Evolutionary conservation across 1,140 invertebrate genomes (phyloP), one percentile per base, ranked within the genome.

Genomic region (Linepithema humile): DNA sequence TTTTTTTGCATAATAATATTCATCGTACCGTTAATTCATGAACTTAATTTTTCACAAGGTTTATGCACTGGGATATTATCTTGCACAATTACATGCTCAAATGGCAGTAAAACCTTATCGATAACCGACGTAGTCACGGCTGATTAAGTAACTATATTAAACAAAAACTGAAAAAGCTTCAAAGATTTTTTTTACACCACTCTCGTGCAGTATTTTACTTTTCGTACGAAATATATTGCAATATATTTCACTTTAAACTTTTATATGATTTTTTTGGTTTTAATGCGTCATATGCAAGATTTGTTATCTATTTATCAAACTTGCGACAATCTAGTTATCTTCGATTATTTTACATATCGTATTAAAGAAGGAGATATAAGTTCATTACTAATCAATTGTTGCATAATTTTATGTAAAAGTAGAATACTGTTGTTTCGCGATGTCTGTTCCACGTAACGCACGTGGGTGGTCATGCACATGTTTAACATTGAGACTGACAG

Each of bases 401-500:
- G 15, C 32, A 53, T 17, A 26, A 53, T 32, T 35, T 35, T 80
- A 53, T 48, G 62, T 53, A 85, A 64, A 32, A 38, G 48, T 57
- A 17, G 32, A 80, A 59, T 53, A 53, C 43, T 32, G 20, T 40
- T 65, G 43, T 50, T 50, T 57, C 23, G 7, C 38, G 7, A n/a
- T 6, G 35, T 78, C 38, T 50, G 40, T 10, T 38, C 69, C 45
- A 84, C 72, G 50, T 84, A 62, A 74, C 26, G 12, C 60, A 82
- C 77, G 84, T 83, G 57, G 78, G 84, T 70, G 77, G 48, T 69
- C 12, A n/a, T 57, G 45, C 20, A 78, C 50, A 53, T 38, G 53
- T 32, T 70, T 9, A 83, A 83, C 55, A 72, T 10, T 40, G 35
- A 60, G 26, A 74, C 26, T 64, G 64, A 15, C 40, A 12, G 40